Percentiles rank a stretch among this genome's conserved stretches.
Evolutionary conservation across 2,797 vertebrate species (phyloP).

Genomic region (Babyrousa celebensis): DNA sequence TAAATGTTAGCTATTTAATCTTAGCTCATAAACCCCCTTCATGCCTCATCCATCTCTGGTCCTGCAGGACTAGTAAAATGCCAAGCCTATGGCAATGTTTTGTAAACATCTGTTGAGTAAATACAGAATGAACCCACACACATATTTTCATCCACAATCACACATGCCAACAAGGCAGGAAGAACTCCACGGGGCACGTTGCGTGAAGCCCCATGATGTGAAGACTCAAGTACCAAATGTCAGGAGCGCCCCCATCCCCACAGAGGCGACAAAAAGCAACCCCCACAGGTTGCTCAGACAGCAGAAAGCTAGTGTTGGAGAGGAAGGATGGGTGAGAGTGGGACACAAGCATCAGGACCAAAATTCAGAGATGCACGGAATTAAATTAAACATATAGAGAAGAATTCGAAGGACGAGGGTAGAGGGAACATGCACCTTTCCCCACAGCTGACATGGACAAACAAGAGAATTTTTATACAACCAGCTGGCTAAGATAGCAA

Average conservation of each 20-base stretch:
- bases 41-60: background rate
- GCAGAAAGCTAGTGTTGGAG: background rate
- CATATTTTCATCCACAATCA: background rate
- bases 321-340: background rate
- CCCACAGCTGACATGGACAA: background rate
- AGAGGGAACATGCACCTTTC: background rate
- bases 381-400: background rate
- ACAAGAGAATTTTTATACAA: background rate
- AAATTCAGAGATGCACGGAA: background rate
- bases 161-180: background rate
- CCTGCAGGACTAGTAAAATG: background rate
- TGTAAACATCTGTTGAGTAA: constrained; percentile 13
- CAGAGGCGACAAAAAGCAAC: background rate
- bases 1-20: constrained; percentile 9
- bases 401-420: background rate
- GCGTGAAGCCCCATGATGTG: background rate
- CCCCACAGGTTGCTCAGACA: too few species aligned
- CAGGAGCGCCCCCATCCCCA: background rate
- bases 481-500: background rate
- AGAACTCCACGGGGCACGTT: background rate
- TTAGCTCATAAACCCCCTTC: background rate
- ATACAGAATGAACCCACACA: background rate
- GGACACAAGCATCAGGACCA: background rate
- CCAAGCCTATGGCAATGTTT: background rate
- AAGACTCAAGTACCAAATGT: background rate